A percentile compares a stretch with the other conserved stretches of the same genome.
These are phyloP conservation scores for Ennomos quercinarius DNA, from an alignment of 2,888 invertebrate genomes.

Conservation along the genomic window DNA sequence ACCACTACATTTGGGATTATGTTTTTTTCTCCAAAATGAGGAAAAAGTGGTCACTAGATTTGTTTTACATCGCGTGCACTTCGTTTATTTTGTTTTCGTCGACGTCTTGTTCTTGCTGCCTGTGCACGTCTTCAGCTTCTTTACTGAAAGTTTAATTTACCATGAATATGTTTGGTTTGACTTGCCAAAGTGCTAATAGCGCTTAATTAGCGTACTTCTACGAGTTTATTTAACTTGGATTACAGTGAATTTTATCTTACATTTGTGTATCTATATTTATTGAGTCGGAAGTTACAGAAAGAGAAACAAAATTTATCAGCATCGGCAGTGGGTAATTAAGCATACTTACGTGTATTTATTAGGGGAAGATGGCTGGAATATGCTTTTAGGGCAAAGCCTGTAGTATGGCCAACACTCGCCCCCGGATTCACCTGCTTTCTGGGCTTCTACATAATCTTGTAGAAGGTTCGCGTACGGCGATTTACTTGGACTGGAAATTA, in stretches of 20 bases:
- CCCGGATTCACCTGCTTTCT: slow-evolving; percentile 89
- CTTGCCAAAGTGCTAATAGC: no score
- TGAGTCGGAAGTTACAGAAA: no score
- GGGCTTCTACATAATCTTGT: slow-evolving; percentile 92
- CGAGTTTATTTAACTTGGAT: no score
- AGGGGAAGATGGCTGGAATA: slow-evolving; percentile 86
- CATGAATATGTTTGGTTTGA: no score
- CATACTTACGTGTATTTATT: slow-evolving; percentile 81
- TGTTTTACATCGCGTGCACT: slow-evolving; percentile 69
- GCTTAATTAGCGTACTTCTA: no score
- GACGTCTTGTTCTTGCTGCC: slow-evolving; percentile 64
- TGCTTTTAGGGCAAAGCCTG: slow-evolving; percentile 92
- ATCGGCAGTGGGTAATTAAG: no score
- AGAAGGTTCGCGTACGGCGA: slow-evolving; percentile 91
- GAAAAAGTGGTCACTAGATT: slow-evolving; percentile 25
- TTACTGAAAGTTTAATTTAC: slow-evolving; percentile 59
- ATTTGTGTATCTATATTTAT: no score
- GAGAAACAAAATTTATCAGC: no score
- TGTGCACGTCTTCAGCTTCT: slow-evolving; percentile 77
- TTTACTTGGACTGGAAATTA: slow-evolving; percentile 88
- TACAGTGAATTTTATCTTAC: no score
- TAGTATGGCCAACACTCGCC: slow-evolving; percentile 95
- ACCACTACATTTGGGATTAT: slow-evolving; percentile 76
- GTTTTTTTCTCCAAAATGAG: slow-evolving; percentile 29
- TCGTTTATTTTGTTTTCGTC: slow-evolving; percentile 70